Base-by-base conservation (phyloP, 2,888 invertebrate species). In the Drosophila leonis region DNA sequence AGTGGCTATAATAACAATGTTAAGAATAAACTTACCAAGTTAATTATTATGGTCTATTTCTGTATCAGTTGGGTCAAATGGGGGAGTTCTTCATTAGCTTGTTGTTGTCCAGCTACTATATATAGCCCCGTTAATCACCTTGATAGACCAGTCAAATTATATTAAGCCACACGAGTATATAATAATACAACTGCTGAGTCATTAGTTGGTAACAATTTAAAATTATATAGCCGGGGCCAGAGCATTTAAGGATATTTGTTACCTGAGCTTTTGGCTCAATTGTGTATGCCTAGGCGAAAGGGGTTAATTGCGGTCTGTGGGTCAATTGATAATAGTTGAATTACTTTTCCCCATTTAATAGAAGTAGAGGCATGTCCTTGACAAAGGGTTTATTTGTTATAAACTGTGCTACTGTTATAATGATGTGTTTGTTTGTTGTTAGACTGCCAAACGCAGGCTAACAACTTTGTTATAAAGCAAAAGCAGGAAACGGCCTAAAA, bases 391-490 rank as follows among this genome's bases (percentile, higher is more conserved):
- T 54, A 56, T 75, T 75, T 60, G 51, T 75, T 60, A 8, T 60
- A 60, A 65, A 18, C 31, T 24, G 44, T 24, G 42, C n/a, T 42
- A 31, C 35, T 54, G 41, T 62, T 49, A 51, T 64, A 67, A 60
- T 71, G 44, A 42, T 35, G 42, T 20, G 18, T 33, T 24, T 27
- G 51, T 15, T 13, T 65, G 56, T 55, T 64, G 51, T 64, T 59
- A 63, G 57, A 55, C 69, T 89, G 88, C 75, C 88, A 88, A 71
- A 74, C 71, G 81, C 88, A 86, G 90, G 87, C 81, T 84, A 87
- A 90, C 89, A 86, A 83, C 90, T 88, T 77, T 35, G 35, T 49
- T 79, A 66, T 86, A 63, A 79, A 76, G 70, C 86, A 71, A 57
- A 70, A 75, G 65, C 73, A 80, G 75, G 68, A 75, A 76, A 68